A percentile compares a stretch with the other conserved stretches of the same genome.
These are phyloP conservation scores for Gasterosteus aculeatus DNA, from an alignment of 2,113 vertebrate genomes.

Conservation along the genomic window DNA sequence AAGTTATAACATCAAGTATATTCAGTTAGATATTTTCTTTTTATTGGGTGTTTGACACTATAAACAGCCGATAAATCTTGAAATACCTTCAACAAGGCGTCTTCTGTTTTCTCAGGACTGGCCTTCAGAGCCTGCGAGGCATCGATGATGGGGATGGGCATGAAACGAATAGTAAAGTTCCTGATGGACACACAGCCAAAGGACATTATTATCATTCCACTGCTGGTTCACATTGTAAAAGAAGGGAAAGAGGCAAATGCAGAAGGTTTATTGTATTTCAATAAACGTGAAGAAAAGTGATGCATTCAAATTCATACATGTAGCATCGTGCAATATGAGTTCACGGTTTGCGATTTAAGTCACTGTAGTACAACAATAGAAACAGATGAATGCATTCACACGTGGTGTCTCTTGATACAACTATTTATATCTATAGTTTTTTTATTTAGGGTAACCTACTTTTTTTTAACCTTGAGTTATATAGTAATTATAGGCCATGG, in stretches of 20 bases:
- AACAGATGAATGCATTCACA: not conserved
- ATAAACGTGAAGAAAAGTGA: not conserved
- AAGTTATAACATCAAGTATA: not conserved
- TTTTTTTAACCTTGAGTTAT: not conserved
- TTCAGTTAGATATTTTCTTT: not conserved
- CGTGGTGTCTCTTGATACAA: not conserved
- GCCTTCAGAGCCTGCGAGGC: constrained; percentile 96
- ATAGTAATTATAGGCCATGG: not conserved
- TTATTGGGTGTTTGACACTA: not conserved
- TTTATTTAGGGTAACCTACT: not conserved
- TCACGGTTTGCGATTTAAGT: not conserved
- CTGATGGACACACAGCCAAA: constrained; percentile 71
- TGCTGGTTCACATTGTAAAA: not conserved
- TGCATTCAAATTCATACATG: not conserved
- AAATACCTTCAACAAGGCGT: constrained; percentile 93
- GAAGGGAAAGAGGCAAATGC: not conserved
- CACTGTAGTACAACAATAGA: not conserved
- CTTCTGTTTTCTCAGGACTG: constrained; percentile 95
- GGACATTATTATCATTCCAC: constrained; percentile 19
- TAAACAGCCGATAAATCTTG: not conserved
- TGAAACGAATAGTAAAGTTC: constrained; percentile 95
- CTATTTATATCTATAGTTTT: not conserved
- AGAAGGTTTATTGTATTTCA: not conserved
- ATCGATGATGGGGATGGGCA: constrained; percentile 97
- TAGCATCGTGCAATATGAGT: not conserved